Percentiles rank a stretch among this genome's conserved stretches.
Evolutionary conservation across 1,140 invertebrate genomes (phyloP).

Genomic region (Drosophila sturtevanti): DNA sequence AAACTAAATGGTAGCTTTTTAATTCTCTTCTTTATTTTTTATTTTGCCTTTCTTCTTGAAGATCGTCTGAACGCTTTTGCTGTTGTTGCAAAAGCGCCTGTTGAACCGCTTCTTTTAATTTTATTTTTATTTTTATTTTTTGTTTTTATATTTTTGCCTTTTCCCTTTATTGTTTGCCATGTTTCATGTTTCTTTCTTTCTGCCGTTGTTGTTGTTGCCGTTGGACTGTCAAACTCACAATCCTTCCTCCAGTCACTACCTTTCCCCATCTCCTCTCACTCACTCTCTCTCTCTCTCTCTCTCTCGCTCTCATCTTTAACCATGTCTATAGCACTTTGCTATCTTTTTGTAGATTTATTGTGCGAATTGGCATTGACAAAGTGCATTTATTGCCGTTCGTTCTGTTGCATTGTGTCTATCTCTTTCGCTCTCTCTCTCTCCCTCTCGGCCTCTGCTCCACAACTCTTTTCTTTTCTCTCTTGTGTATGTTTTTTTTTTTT

Average conservation of each 20-base stretch:
- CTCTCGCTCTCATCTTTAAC: background rate
- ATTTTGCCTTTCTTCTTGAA: too few species aligned
- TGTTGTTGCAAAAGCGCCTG: too few species aligned
- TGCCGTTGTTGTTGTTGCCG: constrained; percentile 25
- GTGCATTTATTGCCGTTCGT: constrained; percentile 72
- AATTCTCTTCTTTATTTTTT: too few species aligned
- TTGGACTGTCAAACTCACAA: constrained; percentile 51
- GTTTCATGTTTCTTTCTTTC: constrained; percentile 29
- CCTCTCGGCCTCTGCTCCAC: too few species aligned
- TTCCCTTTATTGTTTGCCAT: background rate
- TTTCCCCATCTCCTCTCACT: background rate
- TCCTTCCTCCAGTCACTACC: background rate
- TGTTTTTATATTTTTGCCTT: background rate
- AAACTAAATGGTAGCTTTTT: too few species aligned
- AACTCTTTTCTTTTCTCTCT: background rate
- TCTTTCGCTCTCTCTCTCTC: background rate
- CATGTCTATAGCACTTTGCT: constrained; percentile 54
- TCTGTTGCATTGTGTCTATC: constrained; percentile 44
- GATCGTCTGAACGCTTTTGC: too few species aligned
- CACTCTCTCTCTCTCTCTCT: too few species aligned
- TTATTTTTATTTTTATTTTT: background rate
- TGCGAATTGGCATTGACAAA: constrained; percentile 80
- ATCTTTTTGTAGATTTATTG: constrained; percentile 77
- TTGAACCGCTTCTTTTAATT: too few species aligned
- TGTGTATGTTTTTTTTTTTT: background rate